Evolutionary conservation across 2,888 invertebrate genomes (phyloP), one percentile per base, ranked within the genome.

Genomic region (Candidula unifasciata): DNA sequence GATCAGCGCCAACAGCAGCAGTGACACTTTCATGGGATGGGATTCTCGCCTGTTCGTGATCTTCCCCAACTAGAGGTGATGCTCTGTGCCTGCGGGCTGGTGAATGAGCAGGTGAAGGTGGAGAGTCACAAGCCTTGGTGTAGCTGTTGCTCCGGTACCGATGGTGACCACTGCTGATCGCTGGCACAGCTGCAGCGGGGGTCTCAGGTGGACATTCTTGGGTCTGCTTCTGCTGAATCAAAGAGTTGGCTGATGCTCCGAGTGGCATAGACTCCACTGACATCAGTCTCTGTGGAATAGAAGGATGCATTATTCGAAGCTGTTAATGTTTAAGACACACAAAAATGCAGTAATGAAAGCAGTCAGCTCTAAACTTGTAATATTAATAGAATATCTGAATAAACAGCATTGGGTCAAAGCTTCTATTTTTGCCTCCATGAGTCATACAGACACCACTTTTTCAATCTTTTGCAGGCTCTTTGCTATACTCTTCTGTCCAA

Each of bases 111-210:
- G 84, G 84, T 21, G 84, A 84, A 30, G 84, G 84, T 24, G 84
- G 84, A 21, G 85, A 82, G 73, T 87, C 87, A 44, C 87, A 87
- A 64, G 88, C 87, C 35, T 86, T 80, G 54, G 87, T 88, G 82
- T 88, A 88, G 81, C 88, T 88, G 82, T 87, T 85, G 66, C 88
- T 85, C 0, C 88, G 83, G 66, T 88, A 88, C 16, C 85, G 88
- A 27, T 68, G 27, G 24, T 69, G 78, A 8, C 82, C 76, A 33
- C 64, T 74, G 64, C 6, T 66, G n/a, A 3, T 76, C 3, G 35
- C 35, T 33, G 82, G 54, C 16, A 74, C 64, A 18, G 76, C 44
- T 27, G 77, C 68, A 10, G 74, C 27, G 35, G n/a, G n/a, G 5
- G 27, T 52, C 30, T n/a, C 33, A 24, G 76, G 30, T 27, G 69